Evolutionary conservation across 2,888 invertebrate species (phyloP).

Genomic region (Chloroclystis v-ata): DNA sequence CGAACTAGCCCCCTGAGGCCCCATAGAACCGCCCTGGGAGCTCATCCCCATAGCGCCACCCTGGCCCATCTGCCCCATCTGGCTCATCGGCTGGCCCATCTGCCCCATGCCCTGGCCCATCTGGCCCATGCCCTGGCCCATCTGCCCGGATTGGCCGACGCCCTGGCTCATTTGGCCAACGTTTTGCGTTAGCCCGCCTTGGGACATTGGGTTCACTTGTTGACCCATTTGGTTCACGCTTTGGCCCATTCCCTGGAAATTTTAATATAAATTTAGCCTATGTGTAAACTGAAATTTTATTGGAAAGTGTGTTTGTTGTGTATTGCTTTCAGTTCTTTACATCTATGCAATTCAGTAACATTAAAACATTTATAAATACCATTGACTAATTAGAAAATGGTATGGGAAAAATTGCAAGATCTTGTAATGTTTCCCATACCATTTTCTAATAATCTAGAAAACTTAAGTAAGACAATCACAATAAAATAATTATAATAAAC

Average conservation of each 20-base stretch:
- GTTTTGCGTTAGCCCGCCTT: constrained; percentile 66
- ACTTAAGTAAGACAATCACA: no score
- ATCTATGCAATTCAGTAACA: no score
- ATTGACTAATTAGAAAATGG: no score
- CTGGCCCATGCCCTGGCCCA: constrained; percentile 66
- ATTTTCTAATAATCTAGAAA: no score
- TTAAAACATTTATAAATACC: no score
- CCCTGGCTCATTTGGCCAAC: constrained; percentile 73
- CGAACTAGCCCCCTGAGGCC: constrained; percentile 67
- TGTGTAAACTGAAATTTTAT: no score
- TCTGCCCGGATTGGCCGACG: constrained; percentile 64
- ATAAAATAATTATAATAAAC: no score
- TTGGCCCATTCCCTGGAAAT: constrained; percentile 66
- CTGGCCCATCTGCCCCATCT: constrained; percentile 76
- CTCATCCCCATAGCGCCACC: constrained; percentile 68
- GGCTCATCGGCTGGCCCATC: constrained; percentile 73
- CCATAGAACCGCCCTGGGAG: constrained; percentile 72
- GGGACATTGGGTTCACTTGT: constrained; percentile 71
- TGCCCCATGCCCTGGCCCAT: constrained; percentile 70
- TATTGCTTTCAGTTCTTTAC: no score
- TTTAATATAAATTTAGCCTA: neutral
- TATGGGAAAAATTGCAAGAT: no score
- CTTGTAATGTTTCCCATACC: no score
- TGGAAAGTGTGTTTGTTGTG: no score
- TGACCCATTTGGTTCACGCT: constrained; percentile 72